Evolutionary conservation across 2,888 invertebrate genomes (phyloP).

Genomic region (Acholoe squamosa): DNA sequence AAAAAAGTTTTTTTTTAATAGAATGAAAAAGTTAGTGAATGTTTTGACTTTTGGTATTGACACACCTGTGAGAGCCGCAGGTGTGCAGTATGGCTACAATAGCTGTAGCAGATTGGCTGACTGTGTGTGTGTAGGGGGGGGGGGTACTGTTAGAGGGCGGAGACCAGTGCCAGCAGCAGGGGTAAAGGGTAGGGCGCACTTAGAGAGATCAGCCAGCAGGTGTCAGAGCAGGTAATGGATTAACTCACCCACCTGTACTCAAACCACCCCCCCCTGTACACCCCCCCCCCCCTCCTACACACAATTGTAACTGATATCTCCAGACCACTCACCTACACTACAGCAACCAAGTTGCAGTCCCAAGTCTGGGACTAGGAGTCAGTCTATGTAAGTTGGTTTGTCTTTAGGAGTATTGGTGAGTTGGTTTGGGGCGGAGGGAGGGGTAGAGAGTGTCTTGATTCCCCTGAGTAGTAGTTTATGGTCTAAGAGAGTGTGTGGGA

Average conservation of each 20-base stretch:
- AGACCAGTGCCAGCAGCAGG: not conserved
- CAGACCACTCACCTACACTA: too few relatives aligned
- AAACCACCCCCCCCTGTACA: not conserved
- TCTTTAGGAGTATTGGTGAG: not conserved
- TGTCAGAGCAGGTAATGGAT: slow-evolving; percentile 36
- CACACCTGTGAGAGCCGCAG: slow-evolving; percentile 10
- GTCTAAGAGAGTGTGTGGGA: too few relatives aligned
- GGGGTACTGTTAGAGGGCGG: not conserved
- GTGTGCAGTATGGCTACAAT: not conserved
- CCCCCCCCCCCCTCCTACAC: not conserved
- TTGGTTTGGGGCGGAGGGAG: too few relatives aligned
- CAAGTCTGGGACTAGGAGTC: not conserved
- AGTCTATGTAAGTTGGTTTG: not conserved
- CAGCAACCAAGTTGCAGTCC: not conserved
- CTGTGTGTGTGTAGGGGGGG: not conserved
- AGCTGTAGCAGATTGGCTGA: not conserved
- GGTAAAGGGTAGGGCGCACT: slow-evolving; percentile 10
- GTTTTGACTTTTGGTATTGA: not conserved
- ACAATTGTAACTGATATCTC: not conserved
- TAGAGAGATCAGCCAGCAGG: slow-evolving; percentile 24
- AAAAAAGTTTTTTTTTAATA: too few relatives aligned
- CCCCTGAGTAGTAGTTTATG: too few relatives aligned
- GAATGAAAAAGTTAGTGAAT: not conserved
- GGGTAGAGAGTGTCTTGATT: too few relatives aligned
- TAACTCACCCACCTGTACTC: slow-evolving; percentile 32